A percentile compares a stretch with the other conserved stretches of the same genome.
Evolutionary conservation across 1,140 invertebrate genomes (phyloP).

Genomic region (Euglossa dilemma): DNA sequence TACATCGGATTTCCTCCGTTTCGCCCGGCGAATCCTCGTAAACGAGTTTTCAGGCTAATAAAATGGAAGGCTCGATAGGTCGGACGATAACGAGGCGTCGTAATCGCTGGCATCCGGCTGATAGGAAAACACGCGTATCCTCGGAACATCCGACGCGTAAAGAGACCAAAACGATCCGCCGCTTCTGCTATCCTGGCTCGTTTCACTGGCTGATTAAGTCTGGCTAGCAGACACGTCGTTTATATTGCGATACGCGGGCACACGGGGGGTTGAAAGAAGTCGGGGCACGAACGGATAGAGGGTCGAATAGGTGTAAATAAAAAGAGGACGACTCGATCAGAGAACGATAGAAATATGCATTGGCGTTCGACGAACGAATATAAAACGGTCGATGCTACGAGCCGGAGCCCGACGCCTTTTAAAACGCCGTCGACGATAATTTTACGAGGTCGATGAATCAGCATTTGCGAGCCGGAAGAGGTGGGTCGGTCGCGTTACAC

Average conservation of each 20-base stretch:
- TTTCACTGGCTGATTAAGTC: constrained; percentile 30
- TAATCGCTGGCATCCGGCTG: background rate
- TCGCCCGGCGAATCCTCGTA: too few relatives aligned
- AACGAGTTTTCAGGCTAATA: background rate
- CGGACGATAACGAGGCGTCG: background rate
- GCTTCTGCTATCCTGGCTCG: background rate
- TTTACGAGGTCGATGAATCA: background rate
- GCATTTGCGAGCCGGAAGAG: background rate
- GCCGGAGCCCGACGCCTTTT: background rate
- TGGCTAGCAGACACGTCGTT: constrained; percentile 9
- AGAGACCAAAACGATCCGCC: background rate
- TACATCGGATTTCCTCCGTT: background rate
- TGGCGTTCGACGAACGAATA: constrained; percentile 29
- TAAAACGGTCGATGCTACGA: background rate
- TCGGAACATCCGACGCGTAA: too few relatives aligned
- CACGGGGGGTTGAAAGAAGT: background rate
- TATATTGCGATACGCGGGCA: background rate
- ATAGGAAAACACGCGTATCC: background rate
- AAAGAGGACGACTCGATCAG: background rate
- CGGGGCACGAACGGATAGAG: background rate
- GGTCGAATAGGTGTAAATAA: constrained; percentile 4
- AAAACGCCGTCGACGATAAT: constrained; percentile 2
- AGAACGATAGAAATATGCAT: constrained; percentile 4
- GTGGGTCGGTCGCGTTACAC: background rate
- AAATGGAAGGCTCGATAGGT: background rate